These are phyloP conservation scores for Agrilus cyanescens DNA, from an alignment of 2,888 invertebrate genomes.

Conservation along the genomic window DNA sequence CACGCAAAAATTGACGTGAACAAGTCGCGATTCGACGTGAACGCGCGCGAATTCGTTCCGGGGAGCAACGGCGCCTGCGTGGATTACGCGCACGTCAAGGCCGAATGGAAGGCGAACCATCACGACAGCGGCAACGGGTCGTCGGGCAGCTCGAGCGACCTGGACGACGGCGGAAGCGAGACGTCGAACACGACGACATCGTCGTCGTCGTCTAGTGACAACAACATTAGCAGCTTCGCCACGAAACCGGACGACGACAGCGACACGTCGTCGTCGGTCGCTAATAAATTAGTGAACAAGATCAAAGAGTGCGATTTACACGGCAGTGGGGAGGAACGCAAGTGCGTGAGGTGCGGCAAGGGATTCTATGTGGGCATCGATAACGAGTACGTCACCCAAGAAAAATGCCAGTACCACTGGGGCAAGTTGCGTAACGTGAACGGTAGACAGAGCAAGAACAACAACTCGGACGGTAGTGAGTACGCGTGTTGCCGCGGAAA, in stretches of 20 bases:
- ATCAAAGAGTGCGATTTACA: constrained; percentile 1
- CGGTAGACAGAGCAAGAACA: constrained; percentile 7
- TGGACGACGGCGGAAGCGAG: constrained; percentile 12
- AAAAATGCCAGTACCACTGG: constrained; percentile 81
- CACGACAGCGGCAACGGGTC: constrained; percentile 21
- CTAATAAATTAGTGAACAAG: background rate
- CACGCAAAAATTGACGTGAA: constrained; percentile 7
- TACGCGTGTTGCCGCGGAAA: constrained; percentile 55
- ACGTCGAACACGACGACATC: no score
- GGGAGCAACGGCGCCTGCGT: constrained; percentile 7
- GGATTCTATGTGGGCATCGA: constrained; percentile 57
- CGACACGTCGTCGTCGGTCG: background rate
- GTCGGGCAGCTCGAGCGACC: constrained; percentile 38
- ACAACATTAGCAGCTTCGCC: background rate
- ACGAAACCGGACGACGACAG: background rate
- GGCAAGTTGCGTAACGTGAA: constrained; percentile 52
- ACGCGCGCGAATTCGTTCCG: constrained; percentile 58
- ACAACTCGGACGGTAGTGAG: constrained; percentile 16
- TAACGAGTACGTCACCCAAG: constrained; percentile 59
- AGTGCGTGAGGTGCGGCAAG: constrained; percentile 60
- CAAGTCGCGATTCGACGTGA: constrained; percentile 42
- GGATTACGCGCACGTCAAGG: constrained; percentile 13
- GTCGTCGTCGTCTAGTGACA: background rate
- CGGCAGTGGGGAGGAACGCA: constrained; percentile 12
- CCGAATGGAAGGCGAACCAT: constrained; percentile 12